phyloP scores from a whole-genome alignment of 1,140 invertebrate species.

The Drosophila bocki region DNA sequence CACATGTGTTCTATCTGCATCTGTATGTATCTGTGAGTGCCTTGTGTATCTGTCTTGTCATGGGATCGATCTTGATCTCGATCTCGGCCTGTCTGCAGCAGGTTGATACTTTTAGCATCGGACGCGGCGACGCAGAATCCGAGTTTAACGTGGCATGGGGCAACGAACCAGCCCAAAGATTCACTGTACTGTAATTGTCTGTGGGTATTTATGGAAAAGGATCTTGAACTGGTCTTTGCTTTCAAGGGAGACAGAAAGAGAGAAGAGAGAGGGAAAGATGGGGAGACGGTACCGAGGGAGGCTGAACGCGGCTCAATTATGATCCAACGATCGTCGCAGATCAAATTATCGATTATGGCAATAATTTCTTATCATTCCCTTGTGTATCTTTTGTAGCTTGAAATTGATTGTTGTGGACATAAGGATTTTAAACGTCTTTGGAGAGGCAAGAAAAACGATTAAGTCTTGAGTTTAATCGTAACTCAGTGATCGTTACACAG shows the following conservation, averaged over 20 bases:
- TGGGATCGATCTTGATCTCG: slow-evolving; percentile 71
- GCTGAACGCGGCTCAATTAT: slow-evolving; percentile 29
- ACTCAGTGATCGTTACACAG: not conserved
- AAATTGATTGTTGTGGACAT: slow-evolving; percentile 3
- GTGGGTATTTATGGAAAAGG: slow-evolving; percentile 57
- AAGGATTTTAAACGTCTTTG: not conserved
- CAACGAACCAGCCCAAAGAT: slow-evolving; percentile 67
- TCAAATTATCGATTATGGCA: slow-evolving; percentile 45
- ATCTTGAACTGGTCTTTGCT: slow-evolving; percentile 45
- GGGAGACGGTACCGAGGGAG: not conserved
- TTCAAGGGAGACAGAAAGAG: not conserved
- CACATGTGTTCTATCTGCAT: slow-evolving; percentile 59
- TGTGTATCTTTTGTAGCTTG: slow-evolving; percentile 12
- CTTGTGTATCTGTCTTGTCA: slow-evolving; percentile 45
- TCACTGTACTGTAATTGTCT: slow-evolving; percentile 66
- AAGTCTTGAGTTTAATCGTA: not conserved
- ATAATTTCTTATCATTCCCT: slow-evolving; percentile 30
- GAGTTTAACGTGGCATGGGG: slow-evolving; percentile 71
- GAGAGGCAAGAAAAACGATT: not conserved
- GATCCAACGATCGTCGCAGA: slow-evolving; percentile 38
- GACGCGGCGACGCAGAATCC: slow-evolving; percentile 41
- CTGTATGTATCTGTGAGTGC: slow-evolving; percentile 26
- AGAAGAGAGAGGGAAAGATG: not conserved
- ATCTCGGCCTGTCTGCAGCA: slow-evolving; percentile 65
- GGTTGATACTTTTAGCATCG: slow-evolving; percentile 67